Evolutionary conservation across 2,888 invertebrate genomes (phyloP), one percentile per base, ranked within the genome.

Genomic region (Bhutanitis thaidina): DNA sequence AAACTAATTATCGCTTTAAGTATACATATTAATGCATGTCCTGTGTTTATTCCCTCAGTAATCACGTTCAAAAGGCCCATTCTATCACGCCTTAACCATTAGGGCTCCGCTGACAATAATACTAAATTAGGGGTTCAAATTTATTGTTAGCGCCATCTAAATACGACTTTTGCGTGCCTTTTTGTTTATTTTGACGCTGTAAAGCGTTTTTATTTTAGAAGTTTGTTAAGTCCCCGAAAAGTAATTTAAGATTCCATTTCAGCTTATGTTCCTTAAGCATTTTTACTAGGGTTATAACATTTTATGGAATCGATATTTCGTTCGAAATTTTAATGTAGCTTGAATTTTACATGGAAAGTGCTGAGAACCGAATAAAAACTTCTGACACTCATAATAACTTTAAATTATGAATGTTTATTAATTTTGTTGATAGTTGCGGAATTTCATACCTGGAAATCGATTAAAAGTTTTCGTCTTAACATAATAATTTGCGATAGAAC

Each of bases 11-110:
- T 43, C 27, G 52, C 12, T 47, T 52, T 51, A 52, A 52, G 48
- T 51, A 48, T 51, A 48, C 45, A 46, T 52, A 47, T 49, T 55
- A 57, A 56, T 54, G 56, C 56, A 47, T 49, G 47, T 49, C 52
- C 52, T 43, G 43, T 46, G 54, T 55, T 54, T 53, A 54, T 49
- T 49, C 39, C 53, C 46, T 13, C 52, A 37, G 49, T 63, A 69
- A 74, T 65, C 46, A 76, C 60, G 57, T 55, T 47, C 52, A 45
- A 65, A 74, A 67, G 67, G 67, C 57, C 65, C 74, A 62, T 77
- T 77, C 69, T 66, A 80, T 82, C 85, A 85, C 85, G 85, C 73
- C 66, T 69, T 59, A 55, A 53, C 73, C 80, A 79, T 85, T 84
- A 83, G 58, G 68, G 69, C 60, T 61, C 43, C 64, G 64, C 71